Evolutionary conservation across 2,797 vertebrate species (phyloP), one percentile per base, ranked within the genome.

Genomic region (Silurus aristotelis): DNA sequence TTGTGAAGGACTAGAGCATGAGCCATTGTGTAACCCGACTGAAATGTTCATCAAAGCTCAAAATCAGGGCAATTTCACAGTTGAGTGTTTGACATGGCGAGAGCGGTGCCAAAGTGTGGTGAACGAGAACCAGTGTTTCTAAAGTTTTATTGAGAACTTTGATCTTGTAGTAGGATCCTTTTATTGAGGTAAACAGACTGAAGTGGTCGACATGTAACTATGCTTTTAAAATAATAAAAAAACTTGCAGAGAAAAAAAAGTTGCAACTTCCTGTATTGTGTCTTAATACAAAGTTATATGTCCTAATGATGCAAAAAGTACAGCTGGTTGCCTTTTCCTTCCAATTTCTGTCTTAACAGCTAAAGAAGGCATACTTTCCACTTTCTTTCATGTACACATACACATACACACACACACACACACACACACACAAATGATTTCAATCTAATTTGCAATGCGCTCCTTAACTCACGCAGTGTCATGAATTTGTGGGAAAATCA

Each of bases 111-210:
- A 77, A 20, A 25, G 46, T 77, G 46, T 56, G 80, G 66, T 38
- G 52, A 56, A 10, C 17, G 19, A 48, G 60, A 43, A 48, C 14
- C 68, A 83, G 56, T 25, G 75, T 46, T 72, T 60, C 67, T 58
- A 56, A 61, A 61, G 15, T 66, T 83, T 67, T 56, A 70, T 71
- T 22, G 48, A 22, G 66, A 38, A 78, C 76, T 78, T 78, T 78
- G 58, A 78, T 78, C 76, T 63, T 78, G 31, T 8, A 43, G 20
- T 0, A 58, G 58, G 58, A n/a, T 46, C 76, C 4, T 79, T 79
- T 73, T 75, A 72, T 79, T 64, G 77, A 79, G 60, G 22, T 79
- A 79, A 79, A 63, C 56, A 78, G 58, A 61, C 76, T 78, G 76
- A 14, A 38, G 19, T 78, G 56, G 76, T 78, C 15, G 76, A 78